A percentile compares a stretch with the other conserved stretches of the same genome.
Evolutionary conservation across 2,888 invertebrate species (phyloP).

Genomic region (Ecdyonurus torrentis): DNA sequence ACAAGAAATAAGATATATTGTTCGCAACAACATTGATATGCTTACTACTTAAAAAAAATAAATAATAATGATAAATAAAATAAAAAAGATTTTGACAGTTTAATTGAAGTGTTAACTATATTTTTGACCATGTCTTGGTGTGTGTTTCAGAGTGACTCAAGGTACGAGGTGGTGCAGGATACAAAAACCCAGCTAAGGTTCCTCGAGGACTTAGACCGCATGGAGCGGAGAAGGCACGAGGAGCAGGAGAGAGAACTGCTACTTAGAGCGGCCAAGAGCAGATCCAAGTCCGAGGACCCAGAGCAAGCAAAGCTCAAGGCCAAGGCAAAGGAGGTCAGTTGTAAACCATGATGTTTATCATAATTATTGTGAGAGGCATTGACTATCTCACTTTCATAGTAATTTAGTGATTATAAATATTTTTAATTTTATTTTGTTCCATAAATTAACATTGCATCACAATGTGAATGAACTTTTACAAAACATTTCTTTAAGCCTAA

Average conservation of each 20-base stretch:
- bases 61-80: not conserved
- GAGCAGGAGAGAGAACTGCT: slow-evolving; percentile 91
- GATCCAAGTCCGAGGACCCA: slow-evolving; percentile 93
- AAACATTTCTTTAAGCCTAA: too few relatives aligned
- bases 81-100: too few relatives aligned
- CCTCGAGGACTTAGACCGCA: slow-evolving; percentile 86
- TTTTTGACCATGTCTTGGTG: slow-evolving; percentile 13
- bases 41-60: too few relatives aligned
- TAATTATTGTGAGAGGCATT: not conserved
- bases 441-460: too few relatives aligned
- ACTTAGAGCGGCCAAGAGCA: slow-evolving; percentile 82
- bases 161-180: slow-evolving; percentile 80
- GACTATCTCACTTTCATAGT: not conserved
- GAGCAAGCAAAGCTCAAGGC: slow-evolving; percentile 95
- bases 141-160: slow-evolving; percentile 50
- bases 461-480: too few relatives aligned
- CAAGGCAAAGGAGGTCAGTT: slow-evolving; percentile 59
- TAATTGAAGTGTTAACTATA: not conserved
- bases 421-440: too few relatives aligned
- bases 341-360: too few relatives aligned
- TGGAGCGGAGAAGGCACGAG: slow-evolving; percentile 86
- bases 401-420: too few relatives aligned
- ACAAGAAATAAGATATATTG: too few relatives aligned
- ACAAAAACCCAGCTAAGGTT: slow-evolving; percentile 89
- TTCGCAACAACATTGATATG: too few relatives aligned